A percentile compares a stretch with the other conserved stretches of the same genome.
Evolutionary conservation across 1,140 invertebrate species (phyloP).

Genomic region (Papilio polyxenes): DNA sequence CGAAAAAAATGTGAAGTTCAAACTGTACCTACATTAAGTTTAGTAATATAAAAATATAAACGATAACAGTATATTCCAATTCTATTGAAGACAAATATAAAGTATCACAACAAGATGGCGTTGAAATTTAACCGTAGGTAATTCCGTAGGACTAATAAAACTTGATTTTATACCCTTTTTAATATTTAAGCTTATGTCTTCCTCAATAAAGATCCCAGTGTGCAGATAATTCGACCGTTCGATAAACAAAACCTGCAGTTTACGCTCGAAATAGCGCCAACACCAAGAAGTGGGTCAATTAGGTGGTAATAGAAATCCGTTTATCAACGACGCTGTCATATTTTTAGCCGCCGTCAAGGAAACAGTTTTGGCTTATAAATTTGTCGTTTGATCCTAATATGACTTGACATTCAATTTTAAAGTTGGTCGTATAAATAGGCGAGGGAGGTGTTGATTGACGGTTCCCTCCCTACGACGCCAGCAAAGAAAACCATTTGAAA

Average conservation of each 20-base stretch:
- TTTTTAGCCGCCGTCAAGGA: constrained; percentile 27
- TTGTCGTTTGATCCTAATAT: constrained; percentile 8
- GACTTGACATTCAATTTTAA: constrained; percentile 22
- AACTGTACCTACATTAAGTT: too few relatives aligned
- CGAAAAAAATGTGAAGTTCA: too few relatives aligned
- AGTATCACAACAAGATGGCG: neutral
- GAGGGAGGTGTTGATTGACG: neutral
- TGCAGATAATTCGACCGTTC: constrained; percentile 33
- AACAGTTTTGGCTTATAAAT: neutral
- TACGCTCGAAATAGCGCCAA: constrained; percentile 19
- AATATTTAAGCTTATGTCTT: constrained; percentile 35
- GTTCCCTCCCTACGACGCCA: neutral
- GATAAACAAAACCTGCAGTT: constrained; percentile 32
- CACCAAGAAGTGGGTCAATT: constrained; percentile 35
- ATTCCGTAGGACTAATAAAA: constrained; percentile 24
- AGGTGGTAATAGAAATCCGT: constrained; percentile 32
- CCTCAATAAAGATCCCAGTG: constrained; percentile 35
- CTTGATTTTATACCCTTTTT: constrained; percentile 31
- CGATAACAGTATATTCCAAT: neutral
- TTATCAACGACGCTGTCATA: constrained; percentile 35
- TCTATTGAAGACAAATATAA: too few relatives aligned
- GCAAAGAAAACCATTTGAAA: neutral
- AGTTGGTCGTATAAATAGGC: constrained; percentile 1
- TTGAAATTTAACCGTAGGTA: neutral
- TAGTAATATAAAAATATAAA: neutral